These are phyloP conservation scores for Meleagris gallopavo DNA, from an alignment of 2,113 vertebrate species.

Conservation along the genomic window DNA sequence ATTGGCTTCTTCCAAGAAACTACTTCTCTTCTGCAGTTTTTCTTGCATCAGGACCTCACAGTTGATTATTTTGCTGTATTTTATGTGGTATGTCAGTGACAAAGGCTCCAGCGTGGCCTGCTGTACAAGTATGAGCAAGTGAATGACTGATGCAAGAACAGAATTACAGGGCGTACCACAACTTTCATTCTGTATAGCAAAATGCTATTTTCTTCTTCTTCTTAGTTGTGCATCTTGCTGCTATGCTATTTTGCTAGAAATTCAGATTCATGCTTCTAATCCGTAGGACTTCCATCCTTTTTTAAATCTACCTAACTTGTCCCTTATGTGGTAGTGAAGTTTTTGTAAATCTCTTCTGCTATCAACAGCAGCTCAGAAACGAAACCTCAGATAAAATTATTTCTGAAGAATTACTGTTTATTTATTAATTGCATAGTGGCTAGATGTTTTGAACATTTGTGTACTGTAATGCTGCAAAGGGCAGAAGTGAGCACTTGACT, in stretches of 20 bases:
- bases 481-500: background rate
- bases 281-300: background rate
- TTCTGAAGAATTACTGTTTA: background rate
- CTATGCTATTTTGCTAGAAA: background rate
- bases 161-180: background rate
- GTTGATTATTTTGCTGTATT: background rate
- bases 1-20: background rate
- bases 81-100: background rate
- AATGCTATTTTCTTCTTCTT: background rate
- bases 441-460: background rate
- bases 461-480: background rate
- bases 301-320: background rate
- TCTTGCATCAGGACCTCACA: background rate
- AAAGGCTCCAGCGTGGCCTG: background rate
- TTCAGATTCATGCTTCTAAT: background rate
- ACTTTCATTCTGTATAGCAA: background rate
- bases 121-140: background rate
- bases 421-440: background rate
- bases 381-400: background rate
- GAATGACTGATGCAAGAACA: background rate
- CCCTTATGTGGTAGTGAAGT: accelerated
- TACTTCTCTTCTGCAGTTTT: background rate
- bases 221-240: background rate
- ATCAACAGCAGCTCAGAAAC: background rate
- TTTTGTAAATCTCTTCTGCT: background rate